A percentile compares a stretch with the other conserved stretches of the same genome.
These are phyloP conservation scores for Rhea pennata DNA, from an alignment of 2,113 vertebrate genomes.

Conservation along the genomic window DNA sequence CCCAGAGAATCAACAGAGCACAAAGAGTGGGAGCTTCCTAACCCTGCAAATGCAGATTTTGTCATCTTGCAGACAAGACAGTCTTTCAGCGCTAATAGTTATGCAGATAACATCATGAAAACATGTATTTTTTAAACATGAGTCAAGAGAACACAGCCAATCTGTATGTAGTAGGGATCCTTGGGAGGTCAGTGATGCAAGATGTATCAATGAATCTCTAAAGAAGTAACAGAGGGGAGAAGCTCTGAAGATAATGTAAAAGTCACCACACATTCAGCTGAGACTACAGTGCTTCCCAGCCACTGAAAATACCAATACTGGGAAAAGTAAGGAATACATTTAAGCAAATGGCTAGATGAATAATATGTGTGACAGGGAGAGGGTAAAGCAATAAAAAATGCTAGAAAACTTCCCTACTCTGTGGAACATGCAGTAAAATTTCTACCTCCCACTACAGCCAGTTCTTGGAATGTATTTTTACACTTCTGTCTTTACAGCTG, in stretches of 20 bases:
- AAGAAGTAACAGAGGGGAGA: neutral
- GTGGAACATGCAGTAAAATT: neutral
- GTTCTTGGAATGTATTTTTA: neutral
- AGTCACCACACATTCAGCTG: neutral
- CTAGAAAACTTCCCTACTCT: neutral
- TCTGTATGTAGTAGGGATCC: neutral
- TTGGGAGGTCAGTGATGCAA: neutral
- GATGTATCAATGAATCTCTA: too few relatives aligned
- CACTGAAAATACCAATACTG: neutral
- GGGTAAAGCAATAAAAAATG: neutral
- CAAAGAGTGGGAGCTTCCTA: neutral
- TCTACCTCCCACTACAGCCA: neutral
- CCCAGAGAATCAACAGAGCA: neutral
- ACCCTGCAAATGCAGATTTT: neutral
- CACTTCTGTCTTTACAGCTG: neutral
- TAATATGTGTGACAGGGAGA: neutral
- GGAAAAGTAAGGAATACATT: neutral
- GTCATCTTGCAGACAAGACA: neutral
- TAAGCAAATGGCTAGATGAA: neutral
- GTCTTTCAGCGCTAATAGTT: neutral
- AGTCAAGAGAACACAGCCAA: neutral
- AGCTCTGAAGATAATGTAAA: neutral
- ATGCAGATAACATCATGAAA: neutral
- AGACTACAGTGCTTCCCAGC: neutral
- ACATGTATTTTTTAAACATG: neutral